Conservation (phyloP, 2,113 vertebrate species). For the Anarhynchus alexandrinus region DNA sequence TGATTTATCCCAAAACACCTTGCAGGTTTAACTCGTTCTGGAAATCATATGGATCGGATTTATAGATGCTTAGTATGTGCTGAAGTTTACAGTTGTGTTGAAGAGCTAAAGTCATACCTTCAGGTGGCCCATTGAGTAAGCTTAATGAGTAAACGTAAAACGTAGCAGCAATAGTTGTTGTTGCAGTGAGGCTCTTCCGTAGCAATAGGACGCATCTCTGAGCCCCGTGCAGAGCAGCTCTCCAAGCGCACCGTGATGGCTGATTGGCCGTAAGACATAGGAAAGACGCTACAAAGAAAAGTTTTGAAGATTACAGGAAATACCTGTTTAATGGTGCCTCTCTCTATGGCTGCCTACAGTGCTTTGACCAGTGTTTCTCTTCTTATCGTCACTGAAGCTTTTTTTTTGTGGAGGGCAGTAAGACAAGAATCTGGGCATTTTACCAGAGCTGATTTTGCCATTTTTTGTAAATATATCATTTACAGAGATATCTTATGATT, state of each 20-base stretch:
- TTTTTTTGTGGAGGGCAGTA: not conserved
- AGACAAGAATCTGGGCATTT: not conserved
- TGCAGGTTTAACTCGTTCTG: not conserved
- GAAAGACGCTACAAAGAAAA: not conserved
- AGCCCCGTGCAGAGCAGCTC: too few species aligned
- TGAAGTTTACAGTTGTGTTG: not conserved
- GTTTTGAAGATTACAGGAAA: not conserved
- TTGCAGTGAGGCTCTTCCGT: too few species aligned
- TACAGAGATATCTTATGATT: not conserved
- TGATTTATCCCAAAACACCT: not conserved
- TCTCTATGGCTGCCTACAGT: not conserved
- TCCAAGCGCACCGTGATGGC: not conserved
- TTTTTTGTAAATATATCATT: not conserved
- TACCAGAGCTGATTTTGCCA: not conserved
- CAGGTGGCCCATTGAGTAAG: not conserved
- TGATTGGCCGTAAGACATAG: fast-evolving
- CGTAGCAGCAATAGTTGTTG: not conserved
- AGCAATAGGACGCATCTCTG: too few species aligned
- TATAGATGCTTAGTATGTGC: not conserved
- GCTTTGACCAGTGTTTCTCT: not conserved
- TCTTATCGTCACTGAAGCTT: not conserved
- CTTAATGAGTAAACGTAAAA: not conserved
- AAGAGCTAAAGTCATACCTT: not conserved
- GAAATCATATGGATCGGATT: not conserved
- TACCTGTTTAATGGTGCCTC: not conserved